Evolutionary conservation across 2,797 vertebrate species (phyloP).

Genomic region (Enoplosus armatus): DNA sequence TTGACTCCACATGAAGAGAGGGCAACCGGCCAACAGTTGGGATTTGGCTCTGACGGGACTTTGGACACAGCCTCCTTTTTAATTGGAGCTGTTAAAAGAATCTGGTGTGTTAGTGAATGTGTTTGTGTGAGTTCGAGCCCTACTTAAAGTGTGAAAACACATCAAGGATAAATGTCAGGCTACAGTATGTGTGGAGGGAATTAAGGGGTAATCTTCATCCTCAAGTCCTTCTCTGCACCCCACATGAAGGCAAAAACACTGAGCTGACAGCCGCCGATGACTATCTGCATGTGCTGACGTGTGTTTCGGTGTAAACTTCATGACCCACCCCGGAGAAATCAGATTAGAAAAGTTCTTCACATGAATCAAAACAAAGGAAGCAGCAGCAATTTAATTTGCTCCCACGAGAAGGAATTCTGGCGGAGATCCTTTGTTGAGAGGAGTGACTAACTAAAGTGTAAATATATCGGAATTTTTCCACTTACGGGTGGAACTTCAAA

Average conservation of each 20-base stretch:
- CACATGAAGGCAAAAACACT: constrained; percentile 32
- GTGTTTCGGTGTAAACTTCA: constrained; percentile 41
- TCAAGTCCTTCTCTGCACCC: constrained; percentile 38
- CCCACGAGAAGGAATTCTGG: constrained; percentile 45
- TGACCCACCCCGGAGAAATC: constrained; percentile 50
- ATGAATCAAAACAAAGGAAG: constrained; percentile 67
- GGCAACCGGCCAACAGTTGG: constrained; percentile 47
- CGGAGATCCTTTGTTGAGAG: constrained; percentile 55
- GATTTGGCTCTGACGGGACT: constrained; percentile 53
- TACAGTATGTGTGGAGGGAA: constrained; percentile 55
- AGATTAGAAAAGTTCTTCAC: constrained; percentile 54
- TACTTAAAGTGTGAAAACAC: constrained; percentile 67
- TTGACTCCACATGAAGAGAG: constrained; percentile 47
- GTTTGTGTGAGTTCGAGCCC: constrained; percentile 50
- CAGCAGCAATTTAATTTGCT: constrained; percentile 46
- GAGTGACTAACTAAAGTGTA: constrained; percentile 47
- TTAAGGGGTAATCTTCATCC: constrained; percentile 72
- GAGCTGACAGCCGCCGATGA: constrained; percentile 36
- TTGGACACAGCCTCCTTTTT: constrained; percentile 48
- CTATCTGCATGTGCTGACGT: constrained; percentile 40
- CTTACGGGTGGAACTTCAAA: constrained; percentile 59
- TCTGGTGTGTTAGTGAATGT: constrained; percentile 37
- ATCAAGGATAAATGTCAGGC: constrained; percentile 71
- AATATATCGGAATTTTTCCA: constrained; percentile 55
- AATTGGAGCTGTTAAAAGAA: constrained; percentile 70